Evolutionary conservation across 2,797 vertebrate species (phyloP), one percentile per base, ranked within the genome.

Genomic region (Chanos chanos): DNA sequence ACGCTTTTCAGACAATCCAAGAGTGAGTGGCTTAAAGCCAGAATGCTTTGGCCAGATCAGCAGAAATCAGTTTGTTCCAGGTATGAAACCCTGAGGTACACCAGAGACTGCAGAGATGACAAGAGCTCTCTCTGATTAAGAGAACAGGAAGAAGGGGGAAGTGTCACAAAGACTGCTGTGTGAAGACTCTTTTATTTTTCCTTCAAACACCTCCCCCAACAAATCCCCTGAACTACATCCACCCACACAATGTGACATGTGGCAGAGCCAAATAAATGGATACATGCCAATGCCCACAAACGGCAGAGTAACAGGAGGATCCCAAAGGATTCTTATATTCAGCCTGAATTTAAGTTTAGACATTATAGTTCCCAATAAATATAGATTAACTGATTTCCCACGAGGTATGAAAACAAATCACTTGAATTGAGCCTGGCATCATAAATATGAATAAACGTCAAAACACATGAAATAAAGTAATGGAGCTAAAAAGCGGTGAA

Each of bases 101-200:
- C 72, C 70, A 79, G 70, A 64, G 71, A 30, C 67, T 76, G 33
- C 30, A 7, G 25, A 49, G 48, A 62, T 64, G 74, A 83, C 84
- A 83, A 86, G 83, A 81, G 79, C 79, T 82, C 81, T 82, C 80
- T 69, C 52, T 77, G 76, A 80, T 58, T 69, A 59, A 59, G 48
- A 9, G 53, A 57, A 44, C 43, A 62, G n/a, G 36, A 59, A 36
- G 72, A 76, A 70, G 75, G 81, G 81, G 77, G 69, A 33, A 41
- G 49, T 68, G 72, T 53, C 45, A 67, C 61, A 65, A 73, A 80
- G 79, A 79, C 33, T 78, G 75, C 84, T 82, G 83, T 79, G 81
- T 79, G 70, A 87, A 81, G 70, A 66, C 74, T 82, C 64, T 66
- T 80, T 76, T 79, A 74, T 77, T 79, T 68, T 15, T 16, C 50